Conservation (phyloP, 2,888 invertebrate genomes). For the Ommatoiulus sabulosus region DNA sequence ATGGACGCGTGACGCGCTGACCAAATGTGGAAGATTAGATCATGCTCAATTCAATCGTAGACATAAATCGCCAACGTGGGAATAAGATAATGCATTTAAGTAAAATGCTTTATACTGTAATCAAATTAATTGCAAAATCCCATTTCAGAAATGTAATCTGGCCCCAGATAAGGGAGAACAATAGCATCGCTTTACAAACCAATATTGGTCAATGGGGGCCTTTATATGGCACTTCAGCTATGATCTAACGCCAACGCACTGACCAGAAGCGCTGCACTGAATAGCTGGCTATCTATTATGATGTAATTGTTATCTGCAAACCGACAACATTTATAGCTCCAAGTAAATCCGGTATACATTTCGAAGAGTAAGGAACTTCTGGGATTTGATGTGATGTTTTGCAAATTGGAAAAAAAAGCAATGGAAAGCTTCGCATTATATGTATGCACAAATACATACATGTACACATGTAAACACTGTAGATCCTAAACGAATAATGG, state of each 20-base stretch:
- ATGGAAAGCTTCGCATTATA: not conserved
- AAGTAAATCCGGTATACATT: not conserved
- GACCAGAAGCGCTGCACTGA: not conserved
- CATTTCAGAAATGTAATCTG: conserved; percentile 17
- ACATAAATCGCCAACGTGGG: not conserved
- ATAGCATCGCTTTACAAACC: conserved; percentile 9
- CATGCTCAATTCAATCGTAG: not conserved
- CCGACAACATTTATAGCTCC: not conserved
- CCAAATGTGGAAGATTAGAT: not conserved
- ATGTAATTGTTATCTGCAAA: not conserved
- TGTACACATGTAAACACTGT: not conserved
- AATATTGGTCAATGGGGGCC: conserved; percentile 12
- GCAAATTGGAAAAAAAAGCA: not conserved
- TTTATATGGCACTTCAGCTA: not conserved
- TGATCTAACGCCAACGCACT: not conserved
- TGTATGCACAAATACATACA: not conserved
- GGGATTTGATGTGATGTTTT: not conserved
- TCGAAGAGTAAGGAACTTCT: not conserved
- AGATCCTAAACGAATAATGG: too few relatives aligned
- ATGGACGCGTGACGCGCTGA: not conserved
- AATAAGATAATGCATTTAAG: conserved; percentile 14
- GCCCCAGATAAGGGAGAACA: not conserved
- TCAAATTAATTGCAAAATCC: conserved; percentile 30
- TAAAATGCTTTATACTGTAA: conserved; percentile 18
- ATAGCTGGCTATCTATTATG: not conserved